Base-by-base conservation (phyloP, 92 coral and sea anemone species). In the Scolanthus callimorphus region DNA sequence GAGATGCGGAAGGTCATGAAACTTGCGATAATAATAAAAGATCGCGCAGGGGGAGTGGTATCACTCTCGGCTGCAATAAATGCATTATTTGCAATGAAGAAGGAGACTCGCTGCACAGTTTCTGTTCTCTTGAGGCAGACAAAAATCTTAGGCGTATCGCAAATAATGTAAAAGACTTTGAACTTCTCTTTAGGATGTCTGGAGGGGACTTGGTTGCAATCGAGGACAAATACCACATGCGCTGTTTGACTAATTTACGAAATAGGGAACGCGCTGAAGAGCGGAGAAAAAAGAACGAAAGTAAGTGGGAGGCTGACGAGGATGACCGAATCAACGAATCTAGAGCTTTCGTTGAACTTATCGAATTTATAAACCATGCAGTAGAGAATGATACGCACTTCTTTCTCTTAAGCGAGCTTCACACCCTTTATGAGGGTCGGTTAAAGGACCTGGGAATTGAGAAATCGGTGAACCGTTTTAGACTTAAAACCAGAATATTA, bases 201-300 rank as follows among this genome's bases (percentile, higher is more conserved):
- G 54, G 66, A 38, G 68, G 67, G 21, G 68, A 69, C 56, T 49
- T 69, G 1, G 29, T 58, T 8, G 76, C 76, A 13, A 69, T 58
- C 12, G 57, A 69, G 23, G 76, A 65, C 25, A 58, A 69, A 43
- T 69, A 69, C 57, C 76, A 69, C 28, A 15, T 69, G 26, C 24
- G 22, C 19, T 69, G 76, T 31, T 46, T 23, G 25, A 58, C 29
- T 12, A 28, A 9, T 28, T 11, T 57, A 21, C 17, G 59, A 34
- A 58, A 58, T 26, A 19, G 68, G 12, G 8, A 69, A 44, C 43
- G 57, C 25, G 27, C 55, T 24, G 27, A 55, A 27, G 13, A 29
- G 22, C 11, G 39, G 57, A n/a, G n/a, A n/a, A 55, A 38, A 17
- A 20, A 34, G 41, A 13, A 45, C 22, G 23, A 27, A 22, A 29